Conservation (phyloP, 2,113 vertebrate species). For the Steatornis caripensis region DNA sequence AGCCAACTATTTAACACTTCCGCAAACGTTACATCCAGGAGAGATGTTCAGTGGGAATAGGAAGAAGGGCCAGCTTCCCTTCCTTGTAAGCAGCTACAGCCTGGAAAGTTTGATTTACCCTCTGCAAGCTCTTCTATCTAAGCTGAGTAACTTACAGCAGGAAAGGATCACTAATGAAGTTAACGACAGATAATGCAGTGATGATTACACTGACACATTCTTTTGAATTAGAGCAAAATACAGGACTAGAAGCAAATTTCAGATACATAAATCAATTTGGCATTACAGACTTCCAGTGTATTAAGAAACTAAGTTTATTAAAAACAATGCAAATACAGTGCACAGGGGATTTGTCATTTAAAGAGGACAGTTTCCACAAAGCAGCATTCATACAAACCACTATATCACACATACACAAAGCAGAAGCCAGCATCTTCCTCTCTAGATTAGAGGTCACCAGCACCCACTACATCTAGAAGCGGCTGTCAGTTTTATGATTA, state of each 20-base stretch:
- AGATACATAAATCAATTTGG: neutral
- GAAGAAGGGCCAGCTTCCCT: neutral
- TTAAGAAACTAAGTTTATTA: neutral
- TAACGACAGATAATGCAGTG: neutral
- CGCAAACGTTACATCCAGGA: neutral
- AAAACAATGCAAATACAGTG: neutral
- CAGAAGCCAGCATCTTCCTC: neutral
- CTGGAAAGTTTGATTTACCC: neutral
- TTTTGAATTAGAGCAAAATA: neutral
- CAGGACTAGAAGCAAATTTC: neutral
- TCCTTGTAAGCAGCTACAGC: neutral
- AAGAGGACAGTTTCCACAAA: neutral
- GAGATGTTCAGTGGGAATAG: neutral
- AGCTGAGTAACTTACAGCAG: neutral
- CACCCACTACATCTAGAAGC: neutral
- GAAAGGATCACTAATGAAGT: neutral
- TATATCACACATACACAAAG: neutral
- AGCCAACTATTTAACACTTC: neutral
- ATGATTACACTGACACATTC: neutral
- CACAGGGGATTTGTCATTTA: neutral
- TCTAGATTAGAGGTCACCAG: neutral
- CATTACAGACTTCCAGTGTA: neutral
- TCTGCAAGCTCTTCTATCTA: neutral
- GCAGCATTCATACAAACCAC: neutral
- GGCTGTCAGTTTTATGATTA: constrained; percentile 26